These are phyloP conservation scores for Diglossa brunneiventris DNA, from an alignment of 2,113 vertebrate genomes.

Conservation along the genomic window DNA sequence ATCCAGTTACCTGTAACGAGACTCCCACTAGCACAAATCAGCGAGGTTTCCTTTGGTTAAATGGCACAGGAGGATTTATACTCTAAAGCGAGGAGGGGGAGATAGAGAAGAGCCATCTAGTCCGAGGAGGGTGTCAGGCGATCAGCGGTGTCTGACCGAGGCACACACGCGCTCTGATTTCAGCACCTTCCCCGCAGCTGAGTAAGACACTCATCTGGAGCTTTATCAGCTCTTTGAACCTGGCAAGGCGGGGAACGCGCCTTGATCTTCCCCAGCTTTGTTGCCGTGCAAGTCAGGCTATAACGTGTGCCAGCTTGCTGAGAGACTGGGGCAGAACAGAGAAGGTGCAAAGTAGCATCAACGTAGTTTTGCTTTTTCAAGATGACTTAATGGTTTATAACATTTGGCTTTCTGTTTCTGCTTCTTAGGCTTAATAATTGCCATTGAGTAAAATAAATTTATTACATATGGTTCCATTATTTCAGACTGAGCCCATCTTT, in stretches of 20 bases:
- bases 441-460: neutral
- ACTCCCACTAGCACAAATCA: neutral
- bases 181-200: neutral
- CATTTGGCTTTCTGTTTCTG: neutral
- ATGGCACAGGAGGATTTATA: neutral
- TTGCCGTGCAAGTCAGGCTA: neutral
- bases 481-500: neutral
- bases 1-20: neutral
- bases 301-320: conserved; percentile 5
- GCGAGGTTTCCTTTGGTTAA: neutral
- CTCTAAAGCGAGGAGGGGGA: neutral
- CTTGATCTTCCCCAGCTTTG: neutral
- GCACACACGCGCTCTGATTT: neutral
- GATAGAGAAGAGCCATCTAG: neutral
- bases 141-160: fast-evolving
- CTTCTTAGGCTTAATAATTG: neutral
- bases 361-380: neutral
- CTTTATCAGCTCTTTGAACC: neutral
- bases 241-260: neutral
- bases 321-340: neutral
- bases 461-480: neutral
- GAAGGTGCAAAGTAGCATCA: neutral
- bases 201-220: neutral
- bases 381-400: neutral
- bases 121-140: neutral